phyloP scores from a whole-genome alignment of 2,113 vertebrate genomes.

The Amphilophus citrinellus region DNA sequence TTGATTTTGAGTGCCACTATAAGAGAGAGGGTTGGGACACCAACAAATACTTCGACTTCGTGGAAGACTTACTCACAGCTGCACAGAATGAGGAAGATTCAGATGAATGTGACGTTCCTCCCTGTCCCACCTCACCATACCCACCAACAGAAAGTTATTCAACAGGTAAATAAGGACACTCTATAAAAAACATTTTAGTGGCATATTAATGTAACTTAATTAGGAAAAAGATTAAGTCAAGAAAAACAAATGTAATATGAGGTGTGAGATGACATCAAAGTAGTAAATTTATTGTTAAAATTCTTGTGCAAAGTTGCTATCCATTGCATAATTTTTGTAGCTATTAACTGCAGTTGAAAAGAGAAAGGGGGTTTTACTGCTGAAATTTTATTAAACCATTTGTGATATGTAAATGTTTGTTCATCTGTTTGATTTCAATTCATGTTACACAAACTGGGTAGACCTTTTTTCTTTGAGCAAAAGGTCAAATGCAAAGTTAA shows the following conservation, averaged over 20 bases:
- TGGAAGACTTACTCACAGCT: conserved; percentile 77
- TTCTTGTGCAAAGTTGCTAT: background rate
- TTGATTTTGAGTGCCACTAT: conserved; percentile 83
- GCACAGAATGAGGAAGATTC: conserved; percentile 63
- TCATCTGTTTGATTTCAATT: background rate
- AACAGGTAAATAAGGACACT: conserved; percentile 37
- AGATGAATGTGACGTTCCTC: conserved; percentile 76
- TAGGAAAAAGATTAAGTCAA: background rate
- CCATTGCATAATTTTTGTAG: background rate
- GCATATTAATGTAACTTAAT: background rate
- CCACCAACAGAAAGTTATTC: conserved; percentile 19
- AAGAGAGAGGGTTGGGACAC: conserved; percentile 77
- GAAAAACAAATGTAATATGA: background rate
- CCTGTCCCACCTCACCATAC: conserved; percentile 73
- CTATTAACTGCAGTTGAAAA: background rate
- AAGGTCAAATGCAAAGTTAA: background rate
- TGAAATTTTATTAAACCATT: background rate
- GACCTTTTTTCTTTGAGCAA: background rate
- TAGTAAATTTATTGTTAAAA: background rate
- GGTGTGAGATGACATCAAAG: background rate
- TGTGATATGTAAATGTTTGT: background rate
- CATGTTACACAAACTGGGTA: background rate
- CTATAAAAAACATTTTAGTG: background rate
- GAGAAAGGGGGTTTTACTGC: background rate
- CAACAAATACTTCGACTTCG: conserved; percentile 78